Conservation (phyloP, 1,140 invertebrate genomes). For the Cyclina sinensis region DNA sequence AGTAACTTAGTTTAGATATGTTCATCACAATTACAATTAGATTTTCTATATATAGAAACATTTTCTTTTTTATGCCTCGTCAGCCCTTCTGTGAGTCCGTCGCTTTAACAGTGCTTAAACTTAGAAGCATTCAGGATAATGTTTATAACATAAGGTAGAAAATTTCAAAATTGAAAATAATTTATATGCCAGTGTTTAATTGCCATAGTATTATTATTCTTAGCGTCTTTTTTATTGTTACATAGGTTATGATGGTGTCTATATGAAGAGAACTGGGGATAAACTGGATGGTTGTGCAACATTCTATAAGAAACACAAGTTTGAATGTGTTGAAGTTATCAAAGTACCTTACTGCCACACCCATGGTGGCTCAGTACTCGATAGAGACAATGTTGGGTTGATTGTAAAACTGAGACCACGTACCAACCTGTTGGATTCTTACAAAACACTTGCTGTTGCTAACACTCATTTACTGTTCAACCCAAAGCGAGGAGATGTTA, state of each 20-base stretch:
- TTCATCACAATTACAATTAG: no score
- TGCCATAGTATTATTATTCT: no score
- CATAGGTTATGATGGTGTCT: slow-evolving; percentile 90
- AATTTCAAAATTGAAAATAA: no score
- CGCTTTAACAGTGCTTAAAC: no score
- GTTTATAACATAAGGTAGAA: no score
- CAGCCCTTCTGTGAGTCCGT: no score
- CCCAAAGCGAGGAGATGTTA: slow-evolving; percentile 94
- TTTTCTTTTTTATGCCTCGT: no score
- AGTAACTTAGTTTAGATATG: no score
- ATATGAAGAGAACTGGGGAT: slow-evolving; percentile 91
- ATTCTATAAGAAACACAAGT: slow-evolving; percentile 90
- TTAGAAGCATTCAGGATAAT: no score
- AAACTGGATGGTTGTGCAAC: slow-evolving; percentile 94
- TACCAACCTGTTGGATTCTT: neutral
- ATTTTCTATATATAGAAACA: no score
- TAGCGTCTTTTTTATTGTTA: neutral
- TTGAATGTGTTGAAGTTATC: slow-evolving; percentile 88
- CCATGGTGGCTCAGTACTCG: slow-evolving; percentile 88
- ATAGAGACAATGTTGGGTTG: slow-evolving; percentile 95
- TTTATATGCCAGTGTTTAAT: no score
- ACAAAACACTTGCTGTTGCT: slow-evolving; percentile 90
- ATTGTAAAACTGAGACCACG: slow-evolving; percentile 90
- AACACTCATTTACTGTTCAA: slow-evolving; percentile 98
- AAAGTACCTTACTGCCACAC: slow-evolving; percentile 89